Conservation (phyloP, 2,113 vertebrate species). For the Rattus norvegicus region DNA sequence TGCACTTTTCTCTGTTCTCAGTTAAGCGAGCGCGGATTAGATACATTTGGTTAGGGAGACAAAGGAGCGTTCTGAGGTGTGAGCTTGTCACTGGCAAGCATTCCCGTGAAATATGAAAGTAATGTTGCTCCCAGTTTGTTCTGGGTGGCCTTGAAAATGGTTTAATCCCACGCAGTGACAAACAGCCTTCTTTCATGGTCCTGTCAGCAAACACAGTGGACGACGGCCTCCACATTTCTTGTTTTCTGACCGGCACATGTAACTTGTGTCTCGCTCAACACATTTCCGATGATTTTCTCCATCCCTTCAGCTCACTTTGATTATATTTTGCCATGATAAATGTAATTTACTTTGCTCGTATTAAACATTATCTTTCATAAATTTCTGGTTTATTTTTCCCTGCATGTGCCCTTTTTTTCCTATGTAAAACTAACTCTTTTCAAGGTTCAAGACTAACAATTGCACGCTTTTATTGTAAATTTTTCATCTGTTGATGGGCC, state of each 20-base stretch:
- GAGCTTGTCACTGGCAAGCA: slow-evolving; percentile 53
- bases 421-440: not conserved
- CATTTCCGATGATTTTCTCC: not conserved
- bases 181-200: slow-evolving; percentile 57
- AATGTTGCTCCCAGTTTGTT: slow-evolving; percentile 52
- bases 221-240: not conserved
- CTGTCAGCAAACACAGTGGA: slow-evolving; percentile 57
- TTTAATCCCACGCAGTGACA: slow-evolving; percentile 57
- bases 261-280: not conserved
- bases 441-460: not conserved
- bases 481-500: not conserved
- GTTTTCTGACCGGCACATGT: not conserved
- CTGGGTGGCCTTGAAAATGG: slow-evolving; percentile 62
- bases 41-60: slow-evolving; percentile 55
- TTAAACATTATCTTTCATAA: not conserved
- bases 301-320: not conserved
- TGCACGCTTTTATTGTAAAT: not conserved
- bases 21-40: slow-evolving; percentile 43
- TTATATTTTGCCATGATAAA: not conserved
- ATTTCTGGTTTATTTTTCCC: not conserved
- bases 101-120: slow-evolving; percentile 61
- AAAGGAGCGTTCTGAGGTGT: slow-evolving; percentile 47
- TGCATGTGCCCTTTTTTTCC: not conserved
- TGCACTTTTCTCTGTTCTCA: not conserved
- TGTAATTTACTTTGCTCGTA: not conserved